phyloP scores from a whole-genome alignment of 2,113 vertebrate genomes.

The Antidorcas marsupialis region DNA sequence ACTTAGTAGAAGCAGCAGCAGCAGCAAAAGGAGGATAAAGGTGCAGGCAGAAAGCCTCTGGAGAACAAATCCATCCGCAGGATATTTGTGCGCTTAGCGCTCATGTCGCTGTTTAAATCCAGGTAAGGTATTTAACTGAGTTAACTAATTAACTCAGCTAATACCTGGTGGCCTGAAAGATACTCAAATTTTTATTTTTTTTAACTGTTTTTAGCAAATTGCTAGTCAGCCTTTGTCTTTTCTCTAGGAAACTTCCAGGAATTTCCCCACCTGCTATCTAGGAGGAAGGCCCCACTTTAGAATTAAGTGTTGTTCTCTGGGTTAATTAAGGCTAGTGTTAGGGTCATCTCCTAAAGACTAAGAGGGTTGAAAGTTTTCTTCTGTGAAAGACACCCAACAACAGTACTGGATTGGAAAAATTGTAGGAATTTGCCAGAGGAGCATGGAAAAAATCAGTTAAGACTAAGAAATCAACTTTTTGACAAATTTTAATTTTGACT shows the following conservation, averaged over 20 bases:
- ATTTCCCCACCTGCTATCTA: neutral
- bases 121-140: neutral
- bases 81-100: neutral
- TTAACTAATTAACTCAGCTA: neutral
- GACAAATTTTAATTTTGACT: neutral
- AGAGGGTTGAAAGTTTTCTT: neutral
- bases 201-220: neutral
- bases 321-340: neutral
- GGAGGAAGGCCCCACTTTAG: neutral
- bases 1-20: too few relatives aligned
- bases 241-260: neutral
- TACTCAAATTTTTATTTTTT: neutral
- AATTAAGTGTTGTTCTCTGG: neutral
- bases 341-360: neutral
- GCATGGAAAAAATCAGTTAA: neutral
- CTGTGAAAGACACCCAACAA: neutral
- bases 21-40: neutral
- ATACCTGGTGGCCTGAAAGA: neutral
- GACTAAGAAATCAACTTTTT: neutral
- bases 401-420: neutral
- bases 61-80: neutral
- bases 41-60: neutral
- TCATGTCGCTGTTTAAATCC: neutral
- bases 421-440: neutral
- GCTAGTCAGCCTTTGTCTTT: neutral